These are phyloP conservation scores for Cichlasoma orientale DNA, from an alignment of 2,797 vertebrate genomes.

Conservation along the genomic window DNA sequence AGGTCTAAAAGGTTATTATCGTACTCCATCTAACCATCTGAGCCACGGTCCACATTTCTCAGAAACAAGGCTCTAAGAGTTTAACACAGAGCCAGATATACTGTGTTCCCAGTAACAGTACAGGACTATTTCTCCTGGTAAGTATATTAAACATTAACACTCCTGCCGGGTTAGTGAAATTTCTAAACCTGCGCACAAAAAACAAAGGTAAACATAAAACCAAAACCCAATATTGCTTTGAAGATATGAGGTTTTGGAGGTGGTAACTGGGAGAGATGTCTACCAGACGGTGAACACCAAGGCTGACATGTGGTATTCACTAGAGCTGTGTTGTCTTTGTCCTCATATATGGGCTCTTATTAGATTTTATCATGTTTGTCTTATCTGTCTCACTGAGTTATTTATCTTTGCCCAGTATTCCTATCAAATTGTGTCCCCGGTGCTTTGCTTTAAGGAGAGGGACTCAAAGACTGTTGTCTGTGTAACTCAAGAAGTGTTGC, in stretches of 20 bases:
- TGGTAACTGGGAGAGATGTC: slow-evolving; percentile 43
- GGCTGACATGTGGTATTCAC: slow-evolving; percentile 80
- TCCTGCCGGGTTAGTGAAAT: slow-evolving; percentile 26
- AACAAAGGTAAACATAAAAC: slow-evolving; percentile 53
- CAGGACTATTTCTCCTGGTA: slow-evolving; percentile 14
- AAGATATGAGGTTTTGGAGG: slow-evolving; percentile 41
- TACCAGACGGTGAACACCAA: slow-evolving; percentile 52
- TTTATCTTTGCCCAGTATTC: slow-evolving; percentile 74
- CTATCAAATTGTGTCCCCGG: slow-evolving; percentile 67
- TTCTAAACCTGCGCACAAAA: slow-evolving; percentile 26
- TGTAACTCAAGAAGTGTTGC: slow-evolving; percentile 70
- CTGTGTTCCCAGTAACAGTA: slow-evolving; percentile 12
- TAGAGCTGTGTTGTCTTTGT: slow-evolving; percentile 78
- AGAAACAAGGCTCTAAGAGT: slow-evolving; percentile 36
- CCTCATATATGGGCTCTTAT: slow-evolving; percentile 70
- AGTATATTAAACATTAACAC: slow-evolving; percentile 34
- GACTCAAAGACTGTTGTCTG: slow-evolving; percentile 62
- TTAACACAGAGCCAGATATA: slow-evolving; percentile 41
- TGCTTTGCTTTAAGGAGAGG: slow-evolving; percentile 53
- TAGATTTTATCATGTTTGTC: slow-evolving; percentile 80
- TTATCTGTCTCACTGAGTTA: slow-evolving; percentile 72
- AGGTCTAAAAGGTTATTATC: slow-evolving; percentile 73
- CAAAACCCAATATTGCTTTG: slow-evolving; percentile 37
- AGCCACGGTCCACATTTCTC: slow-evolving; percentile 38
- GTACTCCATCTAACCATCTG: slow-evolving; percentile 65